Evolutionary conservation across 2,888 invertebrate species (phyloP).

Genomic region (Oasisia sp.): DNA sequence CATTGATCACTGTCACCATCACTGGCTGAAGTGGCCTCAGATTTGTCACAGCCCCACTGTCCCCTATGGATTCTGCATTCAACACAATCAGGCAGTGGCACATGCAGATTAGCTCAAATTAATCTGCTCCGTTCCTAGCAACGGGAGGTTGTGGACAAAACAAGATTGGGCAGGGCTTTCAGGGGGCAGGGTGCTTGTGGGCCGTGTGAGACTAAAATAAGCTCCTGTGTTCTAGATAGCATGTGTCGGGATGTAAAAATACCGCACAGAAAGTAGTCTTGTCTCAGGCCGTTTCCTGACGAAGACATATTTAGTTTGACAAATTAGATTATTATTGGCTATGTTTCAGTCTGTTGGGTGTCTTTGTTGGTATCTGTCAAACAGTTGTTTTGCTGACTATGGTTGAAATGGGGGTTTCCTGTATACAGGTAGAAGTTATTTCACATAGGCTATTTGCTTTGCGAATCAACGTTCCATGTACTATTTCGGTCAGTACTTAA

Average conservation of each 20-base stretch:
- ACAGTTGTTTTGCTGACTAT: neutral
- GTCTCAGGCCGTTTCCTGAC: neutral
- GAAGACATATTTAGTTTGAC: neutral
- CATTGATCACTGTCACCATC: slow-evolving; percentile 4
- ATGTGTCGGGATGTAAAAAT: neutral
- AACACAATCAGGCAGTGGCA: neutral
- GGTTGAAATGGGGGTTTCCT: neutral
- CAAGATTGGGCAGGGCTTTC: neutral
- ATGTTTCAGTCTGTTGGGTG: neutral
- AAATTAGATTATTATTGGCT: neutral
- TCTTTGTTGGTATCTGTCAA: neutral
- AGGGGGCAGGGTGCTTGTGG: neutral
- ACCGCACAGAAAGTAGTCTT: neutral
- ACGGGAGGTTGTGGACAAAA: neutral
- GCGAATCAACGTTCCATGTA: neutral
- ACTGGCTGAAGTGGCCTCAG: neutral
- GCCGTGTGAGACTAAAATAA: neutral
- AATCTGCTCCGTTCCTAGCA: neutral
- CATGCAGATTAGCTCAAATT: slow-evolving; percentile 17
- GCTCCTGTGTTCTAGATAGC: neutral
- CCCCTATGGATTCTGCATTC: neutral
- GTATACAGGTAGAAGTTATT: neutral
- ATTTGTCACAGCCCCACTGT: neutral
- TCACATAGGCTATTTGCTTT: neutral
- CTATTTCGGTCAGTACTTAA: neutral